phyloP scores from a whole-genome alignment of 2,113 vertebrate species.

The Phrynosoma platyrhinos region DNA sequence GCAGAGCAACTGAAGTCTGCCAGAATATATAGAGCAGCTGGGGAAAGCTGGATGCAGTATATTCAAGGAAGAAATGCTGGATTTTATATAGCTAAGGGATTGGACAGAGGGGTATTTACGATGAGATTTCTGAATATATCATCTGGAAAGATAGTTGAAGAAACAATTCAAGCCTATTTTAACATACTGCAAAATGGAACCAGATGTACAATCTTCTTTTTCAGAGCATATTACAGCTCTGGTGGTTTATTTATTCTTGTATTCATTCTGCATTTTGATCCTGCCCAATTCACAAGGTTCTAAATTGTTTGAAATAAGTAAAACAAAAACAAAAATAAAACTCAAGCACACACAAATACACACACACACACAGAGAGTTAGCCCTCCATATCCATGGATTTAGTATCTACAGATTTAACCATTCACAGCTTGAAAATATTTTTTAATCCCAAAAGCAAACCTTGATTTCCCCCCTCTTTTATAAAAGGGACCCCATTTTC shows the following conservation, averaged over 20 bases:
- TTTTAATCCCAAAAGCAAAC: no score
- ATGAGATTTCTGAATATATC: constrained; percentile 38
- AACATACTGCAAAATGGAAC: constrained; percentile 55
- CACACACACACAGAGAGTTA: not conserved
- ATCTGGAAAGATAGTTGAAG: constrained; percentile 52
- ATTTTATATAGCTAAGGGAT: constrained; percentile 46
- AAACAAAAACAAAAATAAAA: no score
- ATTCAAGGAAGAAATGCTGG: constrained; percentile 10
- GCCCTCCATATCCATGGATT: not conserved
- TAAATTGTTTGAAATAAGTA: not conserved
- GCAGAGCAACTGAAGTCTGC: constrained; percentile 33
- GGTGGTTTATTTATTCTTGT: not conserved
- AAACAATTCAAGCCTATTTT: constrained; percentile 45
- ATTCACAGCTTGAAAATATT: no score
- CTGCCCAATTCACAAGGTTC: not conserved
- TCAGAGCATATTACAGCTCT: not conserved
- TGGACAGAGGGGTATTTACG: constrained; percentile 22
- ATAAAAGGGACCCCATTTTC: no score
- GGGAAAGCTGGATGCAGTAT: constrained; percentile 13
- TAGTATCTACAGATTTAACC: no score
- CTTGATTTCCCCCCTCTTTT: no score
- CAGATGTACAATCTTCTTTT: constrained; percentile 49
- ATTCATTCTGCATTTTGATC: constrained; percentile 1
- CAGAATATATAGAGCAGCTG: constrained; percentile 39
- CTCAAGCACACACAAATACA: not conserved